Conservation (phyloP, 2,113 vertebrate species). For the Mustelus asterias region DNA sequence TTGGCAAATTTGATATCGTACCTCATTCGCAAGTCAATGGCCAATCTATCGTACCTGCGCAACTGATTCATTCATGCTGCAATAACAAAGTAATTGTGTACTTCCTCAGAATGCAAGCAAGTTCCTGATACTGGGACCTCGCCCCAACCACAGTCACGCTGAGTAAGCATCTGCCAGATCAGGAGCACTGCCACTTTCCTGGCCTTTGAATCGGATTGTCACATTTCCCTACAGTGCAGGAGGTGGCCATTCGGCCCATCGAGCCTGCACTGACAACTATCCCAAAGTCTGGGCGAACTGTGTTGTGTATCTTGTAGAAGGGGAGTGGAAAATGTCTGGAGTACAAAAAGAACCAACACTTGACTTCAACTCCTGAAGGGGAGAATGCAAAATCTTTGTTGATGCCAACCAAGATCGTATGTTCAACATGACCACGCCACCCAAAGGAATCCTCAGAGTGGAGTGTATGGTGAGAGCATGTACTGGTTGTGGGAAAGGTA, state of each 20-base stretch:
- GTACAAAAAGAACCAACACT: neutral
- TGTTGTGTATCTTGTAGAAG: neutral
- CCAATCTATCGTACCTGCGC: neutral
- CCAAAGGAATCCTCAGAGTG: neutral
- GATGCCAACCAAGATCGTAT: neutral
- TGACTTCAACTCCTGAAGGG: neutral
- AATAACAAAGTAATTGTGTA: neutral
- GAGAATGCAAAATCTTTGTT: neutral
- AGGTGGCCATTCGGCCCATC: too few relatives aligned
- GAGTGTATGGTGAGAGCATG: neutral
- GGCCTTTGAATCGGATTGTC: neutral
- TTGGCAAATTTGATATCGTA: neutral
- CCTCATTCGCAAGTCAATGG: neutral
- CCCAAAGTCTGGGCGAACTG: neutral
- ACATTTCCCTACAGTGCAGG: neutral
- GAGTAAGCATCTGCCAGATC: neutral
- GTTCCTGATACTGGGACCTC: neutral
- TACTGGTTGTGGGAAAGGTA: neutral
- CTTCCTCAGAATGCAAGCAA: neutral
- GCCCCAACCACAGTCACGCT: neutral
- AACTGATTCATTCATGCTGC: neutral
- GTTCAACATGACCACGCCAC: neutral
- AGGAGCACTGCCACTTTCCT: too few relatives aligned
- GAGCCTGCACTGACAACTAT: too few relatives aligned
- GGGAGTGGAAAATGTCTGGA: neutral